Percentiles rank a stretch among this genome's conserved stretches.
These are phyloP conservation scores for Heliconius ismenius DNA, from an alignment of 2,888 invertebrate genomes.

Conservation along the genomic window DNA sequence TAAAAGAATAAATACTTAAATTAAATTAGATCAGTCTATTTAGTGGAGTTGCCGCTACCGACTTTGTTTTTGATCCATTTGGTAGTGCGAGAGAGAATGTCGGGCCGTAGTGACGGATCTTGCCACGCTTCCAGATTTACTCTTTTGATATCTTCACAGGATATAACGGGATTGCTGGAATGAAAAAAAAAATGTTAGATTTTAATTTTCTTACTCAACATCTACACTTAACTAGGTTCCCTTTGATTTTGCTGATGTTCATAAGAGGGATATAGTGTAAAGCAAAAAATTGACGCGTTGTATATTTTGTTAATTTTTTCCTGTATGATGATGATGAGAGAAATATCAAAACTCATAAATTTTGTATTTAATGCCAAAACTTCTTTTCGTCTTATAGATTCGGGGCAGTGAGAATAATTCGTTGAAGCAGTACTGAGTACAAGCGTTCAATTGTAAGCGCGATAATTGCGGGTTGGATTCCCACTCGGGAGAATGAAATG, in stretches of 20 bases:
- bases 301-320: too few species aligned
- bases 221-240: neutral
- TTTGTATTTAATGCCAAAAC: too few species aligned
- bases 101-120: slow-evolving; percentile 64
- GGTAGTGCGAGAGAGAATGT: slow-evolving; percentile 72
- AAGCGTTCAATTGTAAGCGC: too few species aligned
- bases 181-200: slow-evolving; percentile 32
- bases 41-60: slow-evolving; percentile 58
- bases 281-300: neutral
- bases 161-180: slow-evolving; percentile 79
- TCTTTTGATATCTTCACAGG: slow-evolving; percentile 77
- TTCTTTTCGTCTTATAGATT: too few species aligned
- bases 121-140: slow-evolving; percentile 74
- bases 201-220: neutral
- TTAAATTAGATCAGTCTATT: slow-evolving; percentile 50
- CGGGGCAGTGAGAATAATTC: too few species aligned
- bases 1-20: slow-evolving; percentile 35
- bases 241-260: neutral
- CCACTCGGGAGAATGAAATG: too few species aligned
- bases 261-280: neutral
- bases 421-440: too few species aligned
- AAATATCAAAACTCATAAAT: too few species aligned
- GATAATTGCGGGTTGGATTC: too few species aligned
- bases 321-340: too few species aligned
- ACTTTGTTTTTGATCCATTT: slow-evolving; percentile 77